phyloP scores from a whole-genome alignment of 35 echinoderm and acorn worm species.

The Ophiothrix spiculata region DNA sequence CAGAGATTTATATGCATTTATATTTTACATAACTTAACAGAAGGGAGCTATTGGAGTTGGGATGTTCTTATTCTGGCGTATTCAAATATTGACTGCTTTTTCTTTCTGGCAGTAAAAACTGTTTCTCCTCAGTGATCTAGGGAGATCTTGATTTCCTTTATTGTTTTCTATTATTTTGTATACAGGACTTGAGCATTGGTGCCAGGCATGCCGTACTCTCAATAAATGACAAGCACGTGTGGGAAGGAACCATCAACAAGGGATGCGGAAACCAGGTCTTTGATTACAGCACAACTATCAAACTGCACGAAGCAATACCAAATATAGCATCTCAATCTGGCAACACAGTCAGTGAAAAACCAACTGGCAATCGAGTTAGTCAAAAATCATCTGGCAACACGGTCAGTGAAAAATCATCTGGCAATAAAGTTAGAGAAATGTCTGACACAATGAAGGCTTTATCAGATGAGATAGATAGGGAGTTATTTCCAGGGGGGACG shows the following conservation, averaged over 20 bases:
- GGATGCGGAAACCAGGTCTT: conserved; percentile 97
- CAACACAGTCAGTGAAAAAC: neutral
- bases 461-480: conserved; percentile 7
- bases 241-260: conserved; percentile 82
- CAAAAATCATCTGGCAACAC: neutral
- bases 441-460: neutral
- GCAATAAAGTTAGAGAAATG: no score
- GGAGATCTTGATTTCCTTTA: no score
- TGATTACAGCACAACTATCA: conserved; percentile 69
- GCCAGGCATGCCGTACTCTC: conserved; percentile 52
- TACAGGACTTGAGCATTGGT: conserved; percentile 77
- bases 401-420: no score
- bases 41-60: no score
- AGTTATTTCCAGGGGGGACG: conserved; percentile 4
- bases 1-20: no score
- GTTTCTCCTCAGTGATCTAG: no score
- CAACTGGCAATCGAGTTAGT: neutral
- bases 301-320: neutral
- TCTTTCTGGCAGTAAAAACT: no score
- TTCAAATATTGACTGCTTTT: no score
- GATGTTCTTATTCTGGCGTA: no score
- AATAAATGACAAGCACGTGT: conserved; percentile 29
- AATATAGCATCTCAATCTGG: no score
- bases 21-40: no score
- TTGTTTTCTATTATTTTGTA: conserved; percentile 10